Evolutionary conservation across 2,888 invertebrate genomes (phyloP), one percentile per base, ranked within the genome.

Genomic region (Hyposoter didymator): DNA sequence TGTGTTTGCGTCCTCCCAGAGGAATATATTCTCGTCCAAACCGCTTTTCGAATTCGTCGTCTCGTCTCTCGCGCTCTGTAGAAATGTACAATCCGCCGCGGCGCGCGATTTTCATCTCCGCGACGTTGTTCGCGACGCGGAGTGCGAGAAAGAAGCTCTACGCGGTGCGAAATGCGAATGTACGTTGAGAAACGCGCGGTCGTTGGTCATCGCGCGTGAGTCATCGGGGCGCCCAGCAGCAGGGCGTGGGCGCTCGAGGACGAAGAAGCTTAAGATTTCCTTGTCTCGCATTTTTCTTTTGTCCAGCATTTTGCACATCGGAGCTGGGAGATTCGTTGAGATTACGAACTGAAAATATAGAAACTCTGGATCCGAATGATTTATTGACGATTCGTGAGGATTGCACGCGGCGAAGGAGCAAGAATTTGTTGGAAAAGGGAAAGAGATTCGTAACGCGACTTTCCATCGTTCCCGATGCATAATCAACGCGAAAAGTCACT

Each of bases 41-140:
- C 19, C 45, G 69, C 28, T 69, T 69, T 28, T 17, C 45, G 69
- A 3, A 22, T 43, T 69, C 74, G 12, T 43, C 47, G 72, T 49
- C 72, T 67, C 66, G 67, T 73, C 35, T 55, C n/a, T 70, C 66
- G 75, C 35, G 5, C 35, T 39, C 39, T 67, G 64, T 59, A 28
- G 75, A 59, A 59, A 76, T 81, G 72, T 80, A 66, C 80, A 55
- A 76, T 76, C 47, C 59, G 79, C 2, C 7, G 22, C 7, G 3
- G 28, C 4, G 39, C 22, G 28, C n/a, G 76, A 81, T 81, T 81
- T 67, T 84, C 76, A 76, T 73, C 76, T 67, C 72, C 43, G 76
- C 43, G 76, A 73, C 80, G 80, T 78, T 78, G 78, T 84, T 78
- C 39, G 10, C 39, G 39, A n/a, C n/a, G 28, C 28, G 2, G 2